Percentiles rank a stretch among this genome's conserved stretches.
phyloP scores from a whole-genome alignment of 2,888 invertebrate genomes.

The Zonitis immaculata region DNA sequence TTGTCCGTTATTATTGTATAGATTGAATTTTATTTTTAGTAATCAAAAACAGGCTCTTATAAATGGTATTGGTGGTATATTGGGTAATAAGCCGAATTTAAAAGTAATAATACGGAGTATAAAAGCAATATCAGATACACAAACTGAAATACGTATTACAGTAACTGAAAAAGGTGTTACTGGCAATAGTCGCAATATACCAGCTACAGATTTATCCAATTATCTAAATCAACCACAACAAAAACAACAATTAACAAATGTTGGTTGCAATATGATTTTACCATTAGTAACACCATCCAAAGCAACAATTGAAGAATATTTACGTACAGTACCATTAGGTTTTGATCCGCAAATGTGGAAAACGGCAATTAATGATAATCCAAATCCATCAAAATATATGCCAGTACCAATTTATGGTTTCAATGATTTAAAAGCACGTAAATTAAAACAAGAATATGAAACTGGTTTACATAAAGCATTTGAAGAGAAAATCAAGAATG shows the following conservation, averaged over 20 bases:
- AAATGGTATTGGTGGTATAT: constrained; percentile 60
- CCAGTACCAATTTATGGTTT: constrained; percentile 95
- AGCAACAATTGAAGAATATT: constrained; percentile 78
- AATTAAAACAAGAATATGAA: constrained; percentile 79
- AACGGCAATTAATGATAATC: constrained; percentile 94
- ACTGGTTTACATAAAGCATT: constrained; percentile 77
- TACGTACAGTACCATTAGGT: constrained; percentile 87
- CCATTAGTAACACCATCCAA: constrained; percentile 73
- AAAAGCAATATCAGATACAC: constrained; percentile 72
- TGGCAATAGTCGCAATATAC: constrained; percentile 63
- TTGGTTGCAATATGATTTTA: constrained; percentile 67
- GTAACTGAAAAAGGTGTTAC: constrained; percentile 67
- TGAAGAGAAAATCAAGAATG: constrained; percentile 71
- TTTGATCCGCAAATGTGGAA: constrained; percentile 92
- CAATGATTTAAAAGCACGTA: constrained; percentile 70
- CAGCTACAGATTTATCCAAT: constrained; percentile 65
- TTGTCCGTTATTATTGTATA: background rate
- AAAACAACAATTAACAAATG: constrained; percentile 65
- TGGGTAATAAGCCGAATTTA: constrained; percentile 83
- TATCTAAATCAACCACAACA: constrained; percentile 68
- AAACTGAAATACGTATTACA: constrained; percentile 68
- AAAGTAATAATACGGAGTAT: constrained; percentile 72
- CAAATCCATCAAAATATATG: constrained; percentile 82
- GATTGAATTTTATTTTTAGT: constrained; percentile 44
- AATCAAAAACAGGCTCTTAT: constrained; percentile 67